Conservation (phyloP, 2,888 invertebrate species). For the Harpalus rubripes region DNA sequence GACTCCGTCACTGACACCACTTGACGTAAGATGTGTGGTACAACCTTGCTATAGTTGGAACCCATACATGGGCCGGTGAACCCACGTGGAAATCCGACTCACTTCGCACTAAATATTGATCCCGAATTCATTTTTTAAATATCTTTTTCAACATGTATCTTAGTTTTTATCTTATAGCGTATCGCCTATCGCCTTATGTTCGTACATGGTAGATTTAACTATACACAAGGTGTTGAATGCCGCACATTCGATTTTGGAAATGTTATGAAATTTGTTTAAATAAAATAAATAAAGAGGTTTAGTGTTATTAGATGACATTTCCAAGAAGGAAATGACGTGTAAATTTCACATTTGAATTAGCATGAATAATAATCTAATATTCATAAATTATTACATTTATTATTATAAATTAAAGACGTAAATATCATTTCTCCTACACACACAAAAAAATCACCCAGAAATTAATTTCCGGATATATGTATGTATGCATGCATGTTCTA, state of each 20-base stretch:
- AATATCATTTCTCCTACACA: background rate
- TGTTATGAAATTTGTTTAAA: constrained; percentile 26
- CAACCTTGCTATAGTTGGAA: constrained; percentile 20
- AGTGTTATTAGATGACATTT: constrained; percentile 30
- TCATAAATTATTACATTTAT: background rate
- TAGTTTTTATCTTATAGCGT: background rate
- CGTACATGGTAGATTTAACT: background rate
- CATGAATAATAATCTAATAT: background rate
- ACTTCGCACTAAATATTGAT: constrained; percentile 33
- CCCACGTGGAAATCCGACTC: constrained; percentile 30
- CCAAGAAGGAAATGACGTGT: background rate
- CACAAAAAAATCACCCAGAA: background rate
- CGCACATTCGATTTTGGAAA: background rate
- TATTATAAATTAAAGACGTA: background rate
- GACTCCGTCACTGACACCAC: constrained; percentile 7
- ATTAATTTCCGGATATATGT: too few species aligned
- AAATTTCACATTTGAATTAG: constrained; percentile 1
- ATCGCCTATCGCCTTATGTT: background rate
- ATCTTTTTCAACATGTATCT: background rate
- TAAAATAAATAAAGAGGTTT: constrained; percentile 23
- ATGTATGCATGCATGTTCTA: too few species aligned
- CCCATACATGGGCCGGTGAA: constrained; percentile 27
- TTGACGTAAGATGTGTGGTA: constrained; percentile 20
- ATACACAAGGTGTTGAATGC: background rate
- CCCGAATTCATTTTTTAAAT: constrained; percentile 19